A percentile compares a stretch with the other conserved stretches of the same genome.
Evolutionary conservation across 2,888 invertebrate genomes (phyloP).

Genomic region (Andrena trimmerana): DNA sequence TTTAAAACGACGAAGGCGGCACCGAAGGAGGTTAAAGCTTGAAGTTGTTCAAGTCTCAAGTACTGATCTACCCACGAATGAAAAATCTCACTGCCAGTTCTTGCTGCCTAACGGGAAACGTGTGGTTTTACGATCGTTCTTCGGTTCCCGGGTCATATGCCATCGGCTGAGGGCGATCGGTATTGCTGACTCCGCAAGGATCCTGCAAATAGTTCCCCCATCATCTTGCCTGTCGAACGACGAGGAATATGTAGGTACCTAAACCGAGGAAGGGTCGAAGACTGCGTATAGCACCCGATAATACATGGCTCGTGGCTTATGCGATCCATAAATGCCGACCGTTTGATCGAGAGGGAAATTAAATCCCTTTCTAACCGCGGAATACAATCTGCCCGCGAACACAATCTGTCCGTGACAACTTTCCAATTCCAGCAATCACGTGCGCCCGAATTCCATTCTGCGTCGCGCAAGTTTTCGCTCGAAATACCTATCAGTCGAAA

Average conservation of each 20-base stretch:
- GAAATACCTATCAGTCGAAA: neutral
- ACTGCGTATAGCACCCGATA: slow-evolving; percentile 21
- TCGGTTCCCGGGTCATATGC: slow-evolving; percentile 24
- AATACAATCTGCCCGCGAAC: neutral
- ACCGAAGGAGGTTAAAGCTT: neutral
- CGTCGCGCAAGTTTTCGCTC: neutral
- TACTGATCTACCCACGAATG: neutral
- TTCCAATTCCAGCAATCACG: neutral
- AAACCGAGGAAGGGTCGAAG: slow-evolving; percentile 28
- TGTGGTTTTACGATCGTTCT: slow-evolving; percentile 31
- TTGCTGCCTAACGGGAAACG: neutral
- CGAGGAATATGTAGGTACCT: neutral
- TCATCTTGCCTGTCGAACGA: slow-evolving; percentile 31
- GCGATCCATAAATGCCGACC: slow-evolving; percentile 11
- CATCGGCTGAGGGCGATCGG: slow-evolving; percentile 15
- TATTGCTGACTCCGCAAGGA: slow-evolving; percentile 45
- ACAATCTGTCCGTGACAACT: neutral
- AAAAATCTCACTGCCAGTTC: neutral
- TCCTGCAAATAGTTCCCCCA: slow-evolving; percentile 31
- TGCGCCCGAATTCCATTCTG: neutral
- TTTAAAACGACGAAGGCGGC: neutral
- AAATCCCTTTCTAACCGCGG: slow-evolving; percentile 1
- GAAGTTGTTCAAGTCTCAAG: neutral
- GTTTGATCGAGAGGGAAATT: slow-evolving; percentile 13
- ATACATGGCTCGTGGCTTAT: slow-evolving; percentile 19